Conservation (phyloP, 1,140 invertebrate species). For the Trichonephila clavipes region DNA sequence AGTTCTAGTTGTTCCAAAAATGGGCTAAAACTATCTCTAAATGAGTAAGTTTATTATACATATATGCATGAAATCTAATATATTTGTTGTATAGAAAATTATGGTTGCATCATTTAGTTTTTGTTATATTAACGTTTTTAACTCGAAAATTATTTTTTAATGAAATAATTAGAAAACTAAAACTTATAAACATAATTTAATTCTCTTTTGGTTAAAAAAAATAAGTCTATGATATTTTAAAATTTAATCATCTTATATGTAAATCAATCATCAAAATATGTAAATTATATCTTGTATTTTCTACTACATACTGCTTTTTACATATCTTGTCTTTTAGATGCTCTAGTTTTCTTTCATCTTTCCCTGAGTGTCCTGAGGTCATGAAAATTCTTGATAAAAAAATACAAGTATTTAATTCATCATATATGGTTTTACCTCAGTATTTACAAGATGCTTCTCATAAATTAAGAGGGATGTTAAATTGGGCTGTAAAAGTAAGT, state of each 20-base stretch:
- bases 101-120: neutral
- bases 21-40: neutral
- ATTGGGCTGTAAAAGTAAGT: conserved; percentile 36
- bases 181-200: too few species aligned
- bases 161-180: neutral
- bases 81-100: neutral
- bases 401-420: conserved; percentile 58
- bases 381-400: conserved; percentile 60
- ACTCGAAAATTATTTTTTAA: neutral
- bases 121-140: neutral
- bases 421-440: conserved; percentile 68
- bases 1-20: neutral
- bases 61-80: too few species aligned
- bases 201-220: too few species aligned
- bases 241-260: too few species aligned
- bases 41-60: conserved; percentile 35
- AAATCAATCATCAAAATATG: too few species aligned
- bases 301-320: neutral
- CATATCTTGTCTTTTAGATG: conserved; percentile 41
- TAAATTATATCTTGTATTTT: neutral
- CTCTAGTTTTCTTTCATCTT: conserved; percentile 47
- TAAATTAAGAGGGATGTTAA: conserved; percentile 51
- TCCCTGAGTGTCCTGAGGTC: conserved; percentile 36
- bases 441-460: conserved; percentile 68
- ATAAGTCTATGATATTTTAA: too few species aligned